phyloP scores from a whole-genome alignment of 2,888 invertebrate species.

The Campaea margaritaria region DNA sequence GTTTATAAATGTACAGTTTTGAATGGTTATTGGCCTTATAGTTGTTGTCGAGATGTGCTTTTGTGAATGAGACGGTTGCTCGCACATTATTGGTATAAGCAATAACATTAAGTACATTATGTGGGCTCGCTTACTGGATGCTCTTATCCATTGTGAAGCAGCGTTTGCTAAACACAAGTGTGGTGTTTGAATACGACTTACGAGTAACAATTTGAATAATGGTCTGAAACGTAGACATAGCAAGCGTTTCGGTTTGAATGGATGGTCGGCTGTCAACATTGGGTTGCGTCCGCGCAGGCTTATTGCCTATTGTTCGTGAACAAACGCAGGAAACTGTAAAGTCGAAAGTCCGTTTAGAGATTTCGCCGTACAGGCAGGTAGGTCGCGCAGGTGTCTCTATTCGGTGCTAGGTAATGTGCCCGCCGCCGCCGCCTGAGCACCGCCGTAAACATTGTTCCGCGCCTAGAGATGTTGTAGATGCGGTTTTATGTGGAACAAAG shows the following conservation, averaged over 20 bases:
- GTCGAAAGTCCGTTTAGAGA: conserved; percentile 78
- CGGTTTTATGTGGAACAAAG: conserved; percentile 69
- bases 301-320: conserved; percentile 79
- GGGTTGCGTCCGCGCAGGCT: conserved; percentile 63
- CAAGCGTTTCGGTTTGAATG: conserved; percentile 67
- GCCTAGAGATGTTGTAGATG: conserved; percentile 43
- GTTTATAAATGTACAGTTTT: no score
- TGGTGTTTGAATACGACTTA: conserved; percentile 38
- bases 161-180: conserved; percentile 29
- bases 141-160: conserved; percentile 16
- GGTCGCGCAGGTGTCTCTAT: conserved; percentile 77
- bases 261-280: conserved; percentile 67
- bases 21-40: background rate
- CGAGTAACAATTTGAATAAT: conserved; percentile 56
- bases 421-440: conserved; percentile 21
- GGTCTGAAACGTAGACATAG: conserved; percentile 61
- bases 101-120: conserved; percentile 28
- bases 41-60: conserved; percentile 23
- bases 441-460: conserved; percentile 24
- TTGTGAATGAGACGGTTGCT: conserved; percentile 34
- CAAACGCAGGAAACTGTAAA: conserved; percentile 84
- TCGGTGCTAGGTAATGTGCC: conserved; percentile 10
- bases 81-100: conserved; percentile 31
- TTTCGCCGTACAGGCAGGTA: conserved; percentile 81
- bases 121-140: conserved; percentile 11